Percentiles rank a stretch among this genome's conserved stretches.
These are phyloP conservation scores for Sebastolobus alascanus DNA, from an alignment of 2,797 vertebrate species.

Conservation along the genomic window DNA sequence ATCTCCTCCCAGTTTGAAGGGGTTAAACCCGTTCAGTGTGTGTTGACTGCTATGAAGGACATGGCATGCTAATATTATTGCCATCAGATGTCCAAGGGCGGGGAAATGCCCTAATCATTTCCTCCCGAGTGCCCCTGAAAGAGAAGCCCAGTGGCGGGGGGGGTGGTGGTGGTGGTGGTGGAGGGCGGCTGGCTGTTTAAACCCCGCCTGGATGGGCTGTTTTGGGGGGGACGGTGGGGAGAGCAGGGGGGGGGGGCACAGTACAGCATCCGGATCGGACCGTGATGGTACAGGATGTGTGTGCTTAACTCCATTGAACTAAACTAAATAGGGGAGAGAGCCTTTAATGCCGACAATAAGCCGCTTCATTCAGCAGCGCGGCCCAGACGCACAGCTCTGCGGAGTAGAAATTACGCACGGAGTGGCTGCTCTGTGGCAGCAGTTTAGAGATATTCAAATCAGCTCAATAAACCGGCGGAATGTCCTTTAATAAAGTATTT, in stretches of 20 bases:
- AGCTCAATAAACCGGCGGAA: constrained; percentile 43
- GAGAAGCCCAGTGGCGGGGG: constrained; percentile 53
- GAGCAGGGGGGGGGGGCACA: constrained; percentile 18
- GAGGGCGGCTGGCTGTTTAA: constrained; percentile 43
- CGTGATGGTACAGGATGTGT: constrained; percentile 77
- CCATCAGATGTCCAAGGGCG: constrained; percentile 80
- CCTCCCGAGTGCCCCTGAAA: constrained; percentile 75
- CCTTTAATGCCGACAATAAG: constrained; percentile 83
- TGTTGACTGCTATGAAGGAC: constrained; percentile 45
- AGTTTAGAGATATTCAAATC: constrained; percentile 17
- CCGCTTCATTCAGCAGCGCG: constrained; percentile 79
- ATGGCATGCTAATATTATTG: constrained; percentile 77
- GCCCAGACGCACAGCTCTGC: constrained; percentile 73
- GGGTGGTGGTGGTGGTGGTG: too few relatives aligned
- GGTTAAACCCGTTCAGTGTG: constrained; percentile 34
- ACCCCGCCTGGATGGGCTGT: constrained; percentile 60
- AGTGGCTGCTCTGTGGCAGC: constrained; percentile 51
- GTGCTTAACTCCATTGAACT: constrained; percentile 81
- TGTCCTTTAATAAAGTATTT: constrained; percentile 32
- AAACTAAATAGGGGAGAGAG: constrained; percentile 76
- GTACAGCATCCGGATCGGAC: constrained; percentile 82
- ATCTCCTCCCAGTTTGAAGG: constrained; percentile 16
- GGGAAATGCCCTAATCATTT: constrained; percentile 69
- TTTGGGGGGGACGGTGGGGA: constrained; percentile 24
- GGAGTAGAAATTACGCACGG: constrained; percentile 69